Percentiles rank a stretch among this genome's conserved stretches.
Conservation (phyloP, 2,113 vertebrate species). For the Pithys albifrons region DNA sequence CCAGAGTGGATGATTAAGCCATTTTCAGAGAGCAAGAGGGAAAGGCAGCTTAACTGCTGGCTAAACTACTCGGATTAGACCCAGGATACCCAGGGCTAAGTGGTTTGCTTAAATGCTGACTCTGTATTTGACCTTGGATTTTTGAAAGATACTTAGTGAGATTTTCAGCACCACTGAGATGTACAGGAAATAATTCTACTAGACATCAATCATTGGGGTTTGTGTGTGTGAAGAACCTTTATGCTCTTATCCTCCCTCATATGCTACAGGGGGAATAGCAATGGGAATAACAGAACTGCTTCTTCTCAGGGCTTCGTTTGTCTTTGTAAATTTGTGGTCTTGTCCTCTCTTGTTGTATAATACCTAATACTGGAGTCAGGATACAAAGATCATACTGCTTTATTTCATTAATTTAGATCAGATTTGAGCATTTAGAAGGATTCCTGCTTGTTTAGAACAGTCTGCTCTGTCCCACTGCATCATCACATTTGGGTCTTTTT, state of each 20-base stretch:
- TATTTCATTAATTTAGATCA: background rate
- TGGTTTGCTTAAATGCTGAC: background rate
- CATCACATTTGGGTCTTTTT: background rate
- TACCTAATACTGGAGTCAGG: background rate
- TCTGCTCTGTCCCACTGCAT: background rate
- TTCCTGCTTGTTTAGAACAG: background rate
- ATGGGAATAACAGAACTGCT: background rate
- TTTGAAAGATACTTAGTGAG: background rate
- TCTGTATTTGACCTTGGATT: background rate
- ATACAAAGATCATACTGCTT: background rate
- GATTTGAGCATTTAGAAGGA: background rate
- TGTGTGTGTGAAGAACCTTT: background rate
- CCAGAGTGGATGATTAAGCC: background rate
- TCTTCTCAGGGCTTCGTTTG: background rate
- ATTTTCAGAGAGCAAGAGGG: background rate
- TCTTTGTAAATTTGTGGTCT: background rate
- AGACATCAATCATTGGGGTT: background rate
- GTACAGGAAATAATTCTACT: background rate
- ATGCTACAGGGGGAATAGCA: fast-evolving
- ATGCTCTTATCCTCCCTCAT: fast-evolving
- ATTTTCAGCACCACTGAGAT: background rate
- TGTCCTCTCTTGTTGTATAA: background rate
- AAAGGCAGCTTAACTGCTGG: background rate
- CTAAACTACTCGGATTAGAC: background rate
- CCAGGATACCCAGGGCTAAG: background rate